Evolutionary conservation across 1,140 invertebrate species (phyloP), one percentile per base, ranked within the genome.

Genomic region (Drosophila melanica): DNA sequence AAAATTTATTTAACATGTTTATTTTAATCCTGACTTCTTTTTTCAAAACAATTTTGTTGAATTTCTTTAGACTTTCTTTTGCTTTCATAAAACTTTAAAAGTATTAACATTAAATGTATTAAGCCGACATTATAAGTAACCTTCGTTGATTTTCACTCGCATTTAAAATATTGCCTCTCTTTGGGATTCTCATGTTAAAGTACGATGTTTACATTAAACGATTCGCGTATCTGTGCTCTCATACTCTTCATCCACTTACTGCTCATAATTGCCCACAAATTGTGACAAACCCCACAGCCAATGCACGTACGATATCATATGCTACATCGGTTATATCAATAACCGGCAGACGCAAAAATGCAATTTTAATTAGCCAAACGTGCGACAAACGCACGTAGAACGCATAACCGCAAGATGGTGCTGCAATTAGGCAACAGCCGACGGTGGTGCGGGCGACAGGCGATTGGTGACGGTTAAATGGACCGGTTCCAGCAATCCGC

Each of bases 281-380:
- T 42, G 60, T 55, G 50, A 64, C 39, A 18, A 16, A 10, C 30
- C n/a, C 7, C 27, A 35, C 18, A 41, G 0, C 7, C 20, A 45
- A 8, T 30, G 60, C 66, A 51, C 45, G 45, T 53, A 53, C 35
- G 54, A 66, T 45, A 72, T 72, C 48, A 73, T 67, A 48, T 67
- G 47, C 12, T 33, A 58, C 63, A 59, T 42, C 41, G 77, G 81
- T 53, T 66, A 87, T 87, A 85, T 85, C 81, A 85, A 85, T 85
- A 87, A 72, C 70, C 70, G 20, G 69, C 39, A 58, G 65, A 51
- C 53, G 68, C 66, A 89, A 84, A 89, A 89, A 89, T 89, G 84
- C 84, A 90, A 78, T 89, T 89, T 89, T 89, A 89, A 89, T 89
- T 89, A 89, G 84, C 70, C 79, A 51, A 87, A 89, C 77, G 80